Evolutionary conservation across 1,140 invertebrate species (phyloP), one percentile per base, ranked within the genome.

Genomic region (Diprion similis): DNA sequence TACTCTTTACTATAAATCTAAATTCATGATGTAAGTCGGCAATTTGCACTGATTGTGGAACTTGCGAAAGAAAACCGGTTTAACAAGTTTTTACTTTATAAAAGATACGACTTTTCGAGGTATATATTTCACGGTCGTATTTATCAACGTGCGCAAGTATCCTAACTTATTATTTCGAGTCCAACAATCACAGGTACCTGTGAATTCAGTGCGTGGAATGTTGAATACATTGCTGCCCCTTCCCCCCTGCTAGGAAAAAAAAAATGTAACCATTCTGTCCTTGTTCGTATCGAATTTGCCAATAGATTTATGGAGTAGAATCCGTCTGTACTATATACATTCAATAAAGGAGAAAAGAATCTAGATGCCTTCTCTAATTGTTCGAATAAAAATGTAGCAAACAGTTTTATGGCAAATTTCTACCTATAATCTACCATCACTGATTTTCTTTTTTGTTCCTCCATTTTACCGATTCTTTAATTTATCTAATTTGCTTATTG

Each of bases 171-270:
- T 15, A 59, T 59, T 59, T 59, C 51, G n/a, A 9, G n/a, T 8
- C n/a, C 9, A 59, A 59, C n/a, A 59, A 59, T 59, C 51, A 59
- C 51, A 59, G n/a, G n/a, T 15, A 15, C 4, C n/a, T 59, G 51
- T 59, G 51, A 59, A 59, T 59, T 59, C 51, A 59, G 51, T 59
- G 51, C 51, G 51, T 59, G 51, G 51, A 59, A 59, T 59, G 51
- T 59, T 59, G 51, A 6, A 59, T 15, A 59, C 51, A 59, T 59
- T 59, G n/a, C 9, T 59, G 51, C 51, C 6, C 24, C 24, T 37
- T 37, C 24, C 24, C 24, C 6, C 24, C 2, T 59, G 6, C 51
- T 17, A 59, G n/a, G 48, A 51, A 17, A 17, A 59, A 15, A 59
- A 9, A 59, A 59, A 59, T 59, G 24, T 37, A 37, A 59, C 11